These are phyloP conservation scores for Hydrozoanthus tunicans DNA, from an alignment of 64 coral and sea anemone species.

Conservation along the genomic window DNA sequence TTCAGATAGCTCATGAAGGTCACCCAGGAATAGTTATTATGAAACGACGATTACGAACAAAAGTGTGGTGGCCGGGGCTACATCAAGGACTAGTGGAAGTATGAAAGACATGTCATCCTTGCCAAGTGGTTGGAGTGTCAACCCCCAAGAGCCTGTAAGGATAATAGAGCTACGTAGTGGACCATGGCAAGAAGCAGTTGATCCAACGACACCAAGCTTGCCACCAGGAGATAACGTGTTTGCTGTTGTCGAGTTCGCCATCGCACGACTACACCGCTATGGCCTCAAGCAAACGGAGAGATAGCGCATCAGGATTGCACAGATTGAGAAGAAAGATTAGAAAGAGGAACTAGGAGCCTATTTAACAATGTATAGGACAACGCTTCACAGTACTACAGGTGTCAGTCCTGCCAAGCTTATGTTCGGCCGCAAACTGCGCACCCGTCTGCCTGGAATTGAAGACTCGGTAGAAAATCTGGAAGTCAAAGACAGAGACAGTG, in stretches of 20 bases:
- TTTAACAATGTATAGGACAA: too few relatives aligned
- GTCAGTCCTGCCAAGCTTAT: too few relatives aligned
- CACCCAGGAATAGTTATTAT: background rate
- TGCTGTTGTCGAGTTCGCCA: background rate
- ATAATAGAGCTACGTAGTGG: background rate
- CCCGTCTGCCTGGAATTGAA: too few relatives aligned
- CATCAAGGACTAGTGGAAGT: slow-evolving; percentile 20
- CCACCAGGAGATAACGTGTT: background rate
- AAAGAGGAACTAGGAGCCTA: too few relatives aligned
- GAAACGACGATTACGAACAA: slow-evolving; percentile 43
- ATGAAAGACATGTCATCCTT: slow-evolving; percentile 33
- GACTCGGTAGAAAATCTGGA: too few relatives aligned
- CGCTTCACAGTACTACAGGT: too few relatives aligned
- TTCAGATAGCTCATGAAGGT: slow-evolving; percentile 22
- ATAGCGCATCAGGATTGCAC: too few relatives aligned
- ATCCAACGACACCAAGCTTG: background rate
- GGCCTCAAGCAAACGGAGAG: background rate
- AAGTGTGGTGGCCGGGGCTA: slow-evolving; percentile 49
- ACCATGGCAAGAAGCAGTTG: slow-evolving; percentile 5
- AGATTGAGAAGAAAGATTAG: background rate
- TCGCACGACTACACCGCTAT: background rate
- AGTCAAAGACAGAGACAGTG: too few relatives aligned
- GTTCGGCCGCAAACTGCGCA: too few relatives aligned
- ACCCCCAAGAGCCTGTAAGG: slow-evolving; percentile 58
- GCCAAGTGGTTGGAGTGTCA: slow-evolving; percentile 26